Evolutionary conservation across 2,797 vertebrate genomes (phyloP), one percentile per base, ranked within the genome.

Genomic region (Artibeus jamaicensis): DNA sequence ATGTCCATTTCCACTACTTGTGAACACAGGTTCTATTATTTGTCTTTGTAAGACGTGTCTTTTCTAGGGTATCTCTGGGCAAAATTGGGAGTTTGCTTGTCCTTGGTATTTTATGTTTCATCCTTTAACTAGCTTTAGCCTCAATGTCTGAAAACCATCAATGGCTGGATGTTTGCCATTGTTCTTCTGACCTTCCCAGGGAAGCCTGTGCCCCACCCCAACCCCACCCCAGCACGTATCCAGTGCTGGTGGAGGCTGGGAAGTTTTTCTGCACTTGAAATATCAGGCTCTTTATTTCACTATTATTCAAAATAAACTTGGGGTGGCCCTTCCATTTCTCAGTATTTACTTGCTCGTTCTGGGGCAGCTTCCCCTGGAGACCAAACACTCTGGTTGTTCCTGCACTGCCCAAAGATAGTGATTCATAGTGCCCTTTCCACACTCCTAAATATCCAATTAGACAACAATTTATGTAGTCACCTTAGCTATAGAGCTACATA

Each of bases 101-200:
- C 50, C 74, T 79, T 74, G 55, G 12, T 42, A 18, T 59, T 90
- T 93, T 50, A 16, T 73, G n/a, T 74, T 89, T 78, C 39, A 46
- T 46, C 15, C 53, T 32, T 29, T 22, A 32, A 68, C 55, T 46
- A 91, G 18, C 24, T 68, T 83, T 53, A 34, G 18, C 16, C 6
- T n/a, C 6, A 3, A n/a, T 29, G 12, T 24, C 68, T 76, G 57
- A 16, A 50, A 46, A 15, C 11, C 6, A 62, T 67, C 26, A 9
- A n/a, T n/a, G 11, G 11, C 5, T 77, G 55, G 21, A 3, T 29
- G 29, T 44, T 42, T 10, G 2, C 39, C n/a, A 7, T 68, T 26
- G 24, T 8, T 74, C 6, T 11, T 89, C 32, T 18, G 15, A 78
- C 34, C 12, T 67, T 84, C 32, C 34, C 37, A 34, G 32, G 37